phyloP scores from a whole-genome alignment of 2,797 vertebrate genomes.

The Dallia pectoralis region DNA sequence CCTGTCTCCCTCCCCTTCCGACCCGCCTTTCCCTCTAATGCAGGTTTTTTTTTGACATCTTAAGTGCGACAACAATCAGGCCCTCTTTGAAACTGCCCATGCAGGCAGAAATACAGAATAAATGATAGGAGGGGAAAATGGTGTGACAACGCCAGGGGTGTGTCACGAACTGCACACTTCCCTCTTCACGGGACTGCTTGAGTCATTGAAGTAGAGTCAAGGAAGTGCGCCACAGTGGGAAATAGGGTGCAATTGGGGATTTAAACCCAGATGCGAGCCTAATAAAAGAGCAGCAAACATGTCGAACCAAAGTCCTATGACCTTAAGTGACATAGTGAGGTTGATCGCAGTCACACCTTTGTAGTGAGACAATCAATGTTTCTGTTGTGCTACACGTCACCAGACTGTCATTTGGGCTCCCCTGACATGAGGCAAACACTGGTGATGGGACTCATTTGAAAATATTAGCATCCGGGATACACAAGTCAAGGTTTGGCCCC shows the following conservation, averaged over 20 bases:
- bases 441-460: neutral
- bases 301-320: slow-evolving; percentile 56
- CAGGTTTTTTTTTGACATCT: slow-evolving; percentile 46
- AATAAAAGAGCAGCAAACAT: slow-evolving; percentile 47
- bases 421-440: neutral
- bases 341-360: slow-evolving; percentile 54
- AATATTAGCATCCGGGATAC: neutral
- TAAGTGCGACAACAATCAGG: slow-evolving; percentile 59
- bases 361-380: slow-evolving; percentile 59
- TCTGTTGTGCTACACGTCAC: neutral
- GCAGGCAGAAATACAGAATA: slow-evolving; percentile 19
- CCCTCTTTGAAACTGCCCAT: slow-evolving; percentile 42
- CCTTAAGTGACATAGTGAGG: slow-evolving; percentile 58
- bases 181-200: no score
- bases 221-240: neutral
- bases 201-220: neutral
- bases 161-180: neutral
- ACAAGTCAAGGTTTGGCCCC: neutral
- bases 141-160: slow-evolving; percentile 16
- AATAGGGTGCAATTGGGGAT: neutral
- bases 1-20: neutral
- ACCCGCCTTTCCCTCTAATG: slow-evolving; percentile 28
- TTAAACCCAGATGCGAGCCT: slow-evolving; percentile 18
- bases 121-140: slow-evolving; percentile 31
- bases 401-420: slow-evolving; percentile 25